phyloP scores from a whole-genome alignment of 1,140 invertebrate genomes.

The Micrasema longulum region DNA sequence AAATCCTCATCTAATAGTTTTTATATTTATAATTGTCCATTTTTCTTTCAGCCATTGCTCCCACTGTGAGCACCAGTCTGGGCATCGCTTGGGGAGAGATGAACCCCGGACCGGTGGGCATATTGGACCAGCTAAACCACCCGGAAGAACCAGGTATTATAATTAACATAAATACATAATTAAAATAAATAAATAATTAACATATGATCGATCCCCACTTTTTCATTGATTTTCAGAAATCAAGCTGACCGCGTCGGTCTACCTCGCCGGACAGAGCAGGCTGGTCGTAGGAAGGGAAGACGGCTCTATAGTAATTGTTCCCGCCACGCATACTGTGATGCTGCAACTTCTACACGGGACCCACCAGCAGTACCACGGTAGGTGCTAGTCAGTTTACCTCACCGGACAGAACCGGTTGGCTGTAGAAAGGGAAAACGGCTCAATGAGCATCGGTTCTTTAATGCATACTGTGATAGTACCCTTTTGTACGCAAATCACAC shows the following conservation, averaged over 20 bases:
- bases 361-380: conserved; percentile 89
- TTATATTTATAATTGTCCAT: neutral
- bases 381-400: conserved; percentile 37
- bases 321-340: conserved; percentile 95
- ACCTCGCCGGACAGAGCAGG: conserved; percentile 91
- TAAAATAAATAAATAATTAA: too few species aligned
- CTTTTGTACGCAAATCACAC: too few species aligned
- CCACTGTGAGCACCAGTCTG: conserved; percentile 82
- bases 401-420: too few species aligned
- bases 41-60: conserved; percentile 69
- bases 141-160: conserved; percentile 70
- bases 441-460: too few species aligned
- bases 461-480: too few species aligned
- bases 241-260: conserved; percentile 92
- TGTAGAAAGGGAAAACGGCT: too few species aligned
- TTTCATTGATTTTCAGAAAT: conserved; percentile 65
- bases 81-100: conserved; percentile 88
- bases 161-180: too few species aligned
- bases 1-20: conserved; percentile 1
- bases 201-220: neutral
- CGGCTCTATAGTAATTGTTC: conserved; percentile 96
- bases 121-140: conserved; percentile 88
- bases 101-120: conserved; percentile 88
- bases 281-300: conserved; percentile 95
- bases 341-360: conserved; percentile 91